Base-by-base conservation (phyloP, 2,797 vertebrate species). In the Microctenopoma stevenorrisi region DNA sequence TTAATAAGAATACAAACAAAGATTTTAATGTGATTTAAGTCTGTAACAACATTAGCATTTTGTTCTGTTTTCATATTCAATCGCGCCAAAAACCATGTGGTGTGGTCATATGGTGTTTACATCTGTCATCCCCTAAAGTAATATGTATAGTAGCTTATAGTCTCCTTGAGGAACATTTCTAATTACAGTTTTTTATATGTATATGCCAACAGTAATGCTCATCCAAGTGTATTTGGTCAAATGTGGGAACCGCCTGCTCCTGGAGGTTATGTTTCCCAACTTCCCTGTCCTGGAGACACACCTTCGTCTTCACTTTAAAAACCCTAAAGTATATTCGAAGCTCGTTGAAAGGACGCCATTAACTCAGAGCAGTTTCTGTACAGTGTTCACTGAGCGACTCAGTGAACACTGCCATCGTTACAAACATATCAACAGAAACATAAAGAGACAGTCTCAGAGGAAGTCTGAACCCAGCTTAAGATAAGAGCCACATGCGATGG, bases 401-500 rank as follows among this genome's bases (percentile, higher is more conserved):
- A 54, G 49, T 26, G 52, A 76, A 68, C 25, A n/a, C n/a, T 26
- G 38, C 16, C 4, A 49, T 79, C n/a, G 61, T 62, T 67, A 72
- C 3, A 55, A 60, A 62, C 18, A 69, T 3, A 56, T 75, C 40
- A 44, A 47, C 12, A 10, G 47, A 62, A 50, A 68, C 51, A 68
- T 72, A 37, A 64, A 66, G 38, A 8, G 7, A 59, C 38, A 4
- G 43, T 61, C 71, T 78, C 33, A 56, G 49, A 74, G 65, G 66
- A 67, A 61, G 47, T 59, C 56, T 74, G 73, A 73, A 80, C 26
- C 50, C 62, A 60, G 26, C 60, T 83, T 68, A 62, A 60, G 59
- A 42, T 48, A 14, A 14, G 68, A 72, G 56, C 56, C 40, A 74
- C 52, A 60, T 61, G 61, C 35, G 68, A 88, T 77, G 64, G 53